These are phyloP conservation scores for Neomonachus schauinslandi DNA, from an alignment of 2,113 vertebrate species.

Conservation along the genomic window DNA sequence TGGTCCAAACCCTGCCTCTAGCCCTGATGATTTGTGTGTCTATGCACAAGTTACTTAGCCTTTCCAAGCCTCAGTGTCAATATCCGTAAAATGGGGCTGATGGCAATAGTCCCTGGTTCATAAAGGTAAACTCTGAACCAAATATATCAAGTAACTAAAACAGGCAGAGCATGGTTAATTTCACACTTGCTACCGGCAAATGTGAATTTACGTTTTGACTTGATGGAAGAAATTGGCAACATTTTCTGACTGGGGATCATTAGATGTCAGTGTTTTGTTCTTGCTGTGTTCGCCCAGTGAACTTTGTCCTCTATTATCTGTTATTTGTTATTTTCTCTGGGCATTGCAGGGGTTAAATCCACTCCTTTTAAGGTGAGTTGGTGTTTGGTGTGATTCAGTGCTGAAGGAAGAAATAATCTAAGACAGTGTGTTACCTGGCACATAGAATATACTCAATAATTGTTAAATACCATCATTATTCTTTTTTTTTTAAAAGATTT, in stretches of 20 bases:
- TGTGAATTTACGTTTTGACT: neutral
- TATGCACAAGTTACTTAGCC: neutral
- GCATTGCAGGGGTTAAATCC: neutral
- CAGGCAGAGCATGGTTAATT: neutral
- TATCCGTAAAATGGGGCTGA: conserved; percentile 28
- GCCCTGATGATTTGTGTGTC: neutral
- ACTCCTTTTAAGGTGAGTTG: neutral
- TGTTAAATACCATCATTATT: neutral
- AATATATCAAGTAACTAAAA: neutral
- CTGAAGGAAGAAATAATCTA: neutral
- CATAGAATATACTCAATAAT: neutral
- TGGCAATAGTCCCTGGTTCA: neutral
- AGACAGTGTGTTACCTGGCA: neutral
- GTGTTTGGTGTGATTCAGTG: neutral
- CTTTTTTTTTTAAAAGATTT: neutral
- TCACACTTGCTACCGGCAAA: neutral
- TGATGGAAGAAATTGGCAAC: neutral
- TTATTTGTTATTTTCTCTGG: neutral
- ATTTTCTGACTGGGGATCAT: neutral
- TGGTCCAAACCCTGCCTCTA: neutral
- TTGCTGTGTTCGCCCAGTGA: neutral
- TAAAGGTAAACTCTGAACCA: neutral
- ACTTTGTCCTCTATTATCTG: neutral
- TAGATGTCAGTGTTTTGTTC: neutral
- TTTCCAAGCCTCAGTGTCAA: neutral